Evolutionary conservation across 2,888 invertebrate species (phyloP).

Genomic region (Cotesia congregata): DNA sequence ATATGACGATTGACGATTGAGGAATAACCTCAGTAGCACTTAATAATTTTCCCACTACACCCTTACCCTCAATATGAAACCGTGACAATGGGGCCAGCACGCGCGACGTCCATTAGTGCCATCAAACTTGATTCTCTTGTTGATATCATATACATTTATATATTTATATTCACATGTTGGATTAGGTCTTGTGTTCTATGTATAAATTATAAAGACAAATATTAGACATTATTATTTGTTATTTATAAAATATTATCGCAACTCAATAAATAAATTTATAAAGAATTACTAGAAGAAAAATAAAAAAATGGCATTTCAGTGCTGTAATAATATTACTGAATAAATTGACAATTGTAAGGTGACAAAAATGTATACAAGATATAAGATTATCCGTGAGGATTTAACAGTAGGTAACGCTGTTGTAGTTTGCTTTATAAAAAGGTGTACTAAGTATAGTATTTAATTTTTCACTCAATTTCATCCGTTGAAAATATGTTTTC

Average conservation of each 20-base stretch:
- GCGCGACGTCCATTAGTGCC: constrained; percentile 40
- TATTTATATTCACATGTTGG: constrained; percentile 5
- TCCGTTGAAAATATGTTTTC: constrained; percentile 57
- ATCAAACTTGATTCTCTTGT: constrained; percentile 20
- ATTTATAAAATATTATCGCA: too few species aligned
- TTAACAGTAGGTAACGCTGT: constrained; percentile 37
- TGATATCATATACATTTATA: constrained; percentile 26
- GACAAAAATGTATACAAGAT: neutral
- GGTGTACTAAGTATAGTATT: constrained; percentile 39
- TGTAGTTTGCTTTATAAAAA: constrained; percentile 13
- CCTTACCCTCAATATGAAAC: constrained; percentile 34
- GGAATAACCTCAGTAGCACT: constrained; percentile 27
- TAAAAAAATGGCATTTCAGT: neutral
- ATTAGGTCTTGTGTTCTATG: neutral
- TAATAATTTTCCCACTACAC: constrained; percentile 39
- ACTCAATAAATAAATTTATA: neutral
- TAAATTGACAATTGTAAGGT: constrained; percentile 17
- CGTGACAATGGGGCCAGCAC: constrained; percentile 41
- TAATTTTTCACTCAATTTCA: constrained; percentile 69
- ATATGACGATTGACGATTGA: constrained; percentile 23
- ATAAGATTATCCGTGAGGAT: constrained; percentile 49
- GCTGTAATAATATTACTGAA: neutral
- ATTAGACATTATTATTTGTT: too few species aligned
- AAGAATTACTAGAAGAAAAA: neutral
- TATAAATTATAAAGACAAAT: too few species aligned